Percentiles rank a stretch among this genome's conserved stretches.
phyloP scores from a whole-genome alignment of 2,797 vertebrate species.

The Alosa sapidissima region DNA sequence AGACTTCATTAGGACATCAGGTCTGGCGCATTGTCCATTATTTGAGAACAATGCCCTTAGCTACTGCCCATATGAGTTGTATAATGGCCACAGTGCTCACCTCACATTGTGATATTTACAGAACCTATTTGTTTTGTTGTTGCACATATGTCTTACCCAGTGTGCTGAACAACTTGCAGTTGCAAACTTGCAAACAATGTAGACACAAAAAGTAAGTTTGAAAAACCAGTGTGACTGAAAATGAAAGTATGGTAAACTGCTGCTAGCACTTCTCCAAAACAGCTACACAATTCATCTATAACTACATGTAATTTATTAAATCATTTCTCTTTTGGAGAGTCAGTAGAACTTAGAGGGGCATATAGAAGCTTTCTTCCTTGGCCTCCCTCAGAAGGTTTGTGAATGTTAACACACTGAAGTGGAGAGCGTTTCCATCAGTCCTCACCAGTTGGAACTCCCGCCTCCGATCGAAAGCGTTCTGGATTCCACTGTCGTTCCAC shows the following conservation, averaged over 20 bases:
- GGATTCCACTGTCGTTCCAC: constrained; percentile 90
- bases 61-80: not conserved
- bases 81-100: not conserved
- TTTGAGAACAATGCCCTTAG: not conserved
- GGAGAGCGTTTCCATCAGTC: constrained; percentile 30
- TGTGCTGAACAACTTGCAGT: not conserved
- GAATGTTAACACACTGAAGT: not conserved
- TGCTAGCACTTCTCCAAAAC: not conserved
- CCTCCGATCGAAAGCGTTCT: constrained; percentile 92
- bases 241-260: not conserved
- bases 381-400: not conserved
- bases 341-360: not conserved
- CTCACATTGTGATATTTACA: not conserved
- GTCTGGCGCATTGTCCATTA: not conserved
- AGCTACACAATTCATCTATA: not conserved
- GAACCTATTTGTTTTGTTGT: not conserved
- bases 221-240: not conserved
- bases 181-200: not conserved
- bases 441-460: constrained; percentile 97
- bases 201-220: not conserved
- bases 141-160: not conserved
- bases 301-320: not conserved
- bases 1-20: not conserved
- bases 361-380: not conserved
- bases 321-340: not conserved